Percentiles rank a stretch among this genome's conserved stretches.
These are phyloP conservation scores for Aleiodes leptofemur DNA, from an alignment of 2,888 invertebrate genomes.

Conservation along the genomic window DNA sequence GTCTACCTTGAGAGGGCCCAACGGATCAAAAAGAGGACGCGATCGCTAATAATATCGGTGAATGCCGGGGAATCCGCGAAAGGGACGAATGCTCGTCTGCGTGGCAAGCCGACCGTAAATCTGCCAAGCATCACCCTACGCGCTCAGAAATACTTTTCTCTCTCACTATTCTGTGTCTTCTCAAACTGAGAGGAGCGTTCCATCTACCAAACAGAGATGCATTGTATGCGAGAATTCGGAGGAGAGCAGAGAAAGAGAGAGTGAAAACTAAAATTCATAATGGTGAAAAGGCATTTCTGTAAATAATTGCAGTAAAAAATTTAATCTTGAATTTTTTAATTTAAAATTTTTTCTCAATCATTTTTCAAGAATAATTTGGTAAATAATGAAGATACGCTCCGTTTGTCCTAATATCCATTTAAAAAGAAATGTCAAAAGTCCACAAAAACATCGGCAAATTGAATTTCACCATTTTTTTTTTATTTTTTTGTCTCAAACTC, in stretches of 20 bases:
- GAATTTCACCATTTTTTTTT: no score
- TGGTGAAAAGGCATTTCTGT: no score
- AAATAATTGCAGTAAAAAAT: no score
- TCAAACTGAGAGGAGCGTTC: conserved; percentile 15
- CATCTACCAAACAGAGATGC: background rate
- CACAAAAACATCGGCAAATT: no score
- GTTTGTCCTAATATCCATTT: no score
- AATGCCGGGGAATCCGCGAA: conserved; percentile 71
- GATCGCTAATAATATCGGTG: conserved; percentile 74
- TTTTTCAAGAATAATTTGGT: no score
- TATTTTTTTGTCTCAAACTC: no score
- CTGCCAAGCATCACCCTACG: conserved; percentile 68
- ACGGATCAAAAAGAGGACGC: conserved; percentile 71
- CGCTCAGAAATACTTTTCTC: conserved; percentile 62
- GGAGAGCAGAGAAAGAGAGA: conserved; percentile 21
- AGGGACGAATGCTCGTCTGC: conserved; percentile 68
- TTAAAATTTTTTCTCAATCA: no score
- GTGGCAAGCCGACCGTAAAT: conserved; percentile 73
- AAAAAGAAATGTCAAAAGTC: no score
- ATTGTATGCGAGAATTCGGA: conserved; percentile 54
- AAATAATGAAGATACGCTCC: no score
- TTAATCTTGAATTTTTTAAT: no score
- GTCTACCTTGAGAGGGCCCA: conserved; percentile 39
- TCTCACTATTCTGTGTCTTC: conserved; percentile 36
- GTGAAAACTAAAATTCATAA: conserved; percentile 16